Base-by-base conservation (phyloP, 2,888 invertebrate genomes). In the Drosophila subquinaria region DNA sequence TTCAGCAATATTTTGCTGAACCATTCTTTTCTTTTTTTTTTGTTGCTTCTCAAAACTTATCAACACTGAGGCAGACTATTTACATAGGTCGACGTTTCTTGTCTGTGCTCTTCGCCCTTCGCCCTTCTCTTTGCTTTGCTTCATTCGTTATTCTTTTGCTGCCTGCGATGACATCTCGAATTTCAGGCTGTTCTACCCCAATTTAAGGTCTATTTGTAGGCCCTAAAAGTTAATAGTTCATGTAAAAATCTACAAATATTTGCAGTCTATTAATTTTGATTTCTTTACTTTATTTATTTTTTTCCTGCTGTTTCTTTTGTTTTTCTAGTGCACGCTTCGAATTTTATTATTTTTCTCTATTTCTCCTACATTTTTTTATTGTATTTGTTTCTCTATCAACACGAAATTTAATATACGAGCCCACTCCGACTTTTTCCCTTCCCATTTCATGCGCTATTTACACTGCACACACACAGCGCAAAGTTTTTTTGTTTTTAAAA, bases 161-260 rank as follows among this genome's bases (percentile, higher is more conserved):
- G 33, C 36, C 36, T 5, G 52, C 55, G 53, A 59, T 62, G 73
- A 64, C 81, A 84, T 86, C 81, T 89, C 84, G 71, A 71, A 70
- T 84, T 87, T 74, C 73, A 59, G 55, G 59, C 67, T 53, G 17
- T n/a, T 53, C 36, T 33, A 64, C 66, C 67, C 60, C 59, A 20
- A 45, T 59, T 62, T 48, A 33, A 59, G 52, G 35, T 47, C 55
- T 45, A 47, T 47, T 55, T 71, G 65, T 88, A 86, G 71, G 75
- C 75, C 79, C 78, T 76, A 38, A 38, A 38, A 38, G 86, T 87
- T 92, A 92, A 92, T 91, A 92, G 92, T 91, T 91, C 91, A 88
- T 92, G 92, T 92, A 92, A 91, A 92, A 92, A 91, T 91, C 87
- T 91, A 90, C 89, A 92, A 92, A 92, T 92, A 92, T 92, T 92